Evolutionary conservation across 2,113 vertebrate species (phyloP), one percentile per base, ranked within the genome.

Genomic region (Oryzias melastigma): DNA sequence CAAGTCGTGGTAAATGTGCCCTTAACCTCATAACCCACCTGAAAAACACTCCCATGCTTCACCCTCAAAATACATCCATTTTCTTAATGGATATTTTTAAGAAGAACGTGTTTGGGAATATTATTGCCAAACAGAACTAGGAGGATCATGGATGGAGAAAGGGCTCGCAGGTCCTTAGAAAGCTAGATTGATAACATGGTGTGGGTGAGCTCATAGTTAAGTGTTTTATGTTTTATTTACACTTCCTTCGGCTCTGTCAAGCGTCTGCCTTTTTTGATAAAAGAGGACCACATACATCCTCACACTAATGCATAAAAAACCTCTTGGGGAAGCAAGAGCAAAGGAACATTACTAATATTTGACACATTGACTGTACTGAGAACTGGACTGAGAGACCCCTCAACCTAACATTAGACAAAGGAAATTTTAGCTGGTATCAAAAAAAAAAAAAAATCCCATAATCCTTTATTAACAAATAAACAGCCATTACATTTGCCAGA

Each of bases 141-240:
- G 25, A 78, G 62, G 60, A 75, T 67, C 78, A 73, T 58, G 63
- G 69, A 83, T 65, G 75, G 70, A 86, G 75, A 73, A 67, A 61
- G 69, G 76, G 72, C 78, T 84, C 75, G 81, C 57, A 60, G 60
- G 78, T 68, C 85, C 64, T 86, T 87, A 88, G 89, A 91, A 89
- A 88, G 81, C 84, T 68, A 90, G 81, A 91, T 92, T 90, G 88
- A 92, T 93, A 91, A 88, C 86, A 73, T 40, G 24, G 58, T 24
- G 62, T 72, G 84, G 77, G 89, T 92, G 89, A 92, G 91, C 88
- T 92, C 91, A 92, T 90, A 87, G 87, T 90, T 91, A 92, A 92
- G 91, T 92, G 91, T 91, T 90, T 90, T 90, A 80, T 84, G 83
- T 90, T 89, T 85, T 91, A 88, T 90, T 92, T 90, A 92, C 88